Base-by-base conservation (phyloP, 2,113 vertebrate genomes). In the Gymnobelideus leadbeateri region DNA sequence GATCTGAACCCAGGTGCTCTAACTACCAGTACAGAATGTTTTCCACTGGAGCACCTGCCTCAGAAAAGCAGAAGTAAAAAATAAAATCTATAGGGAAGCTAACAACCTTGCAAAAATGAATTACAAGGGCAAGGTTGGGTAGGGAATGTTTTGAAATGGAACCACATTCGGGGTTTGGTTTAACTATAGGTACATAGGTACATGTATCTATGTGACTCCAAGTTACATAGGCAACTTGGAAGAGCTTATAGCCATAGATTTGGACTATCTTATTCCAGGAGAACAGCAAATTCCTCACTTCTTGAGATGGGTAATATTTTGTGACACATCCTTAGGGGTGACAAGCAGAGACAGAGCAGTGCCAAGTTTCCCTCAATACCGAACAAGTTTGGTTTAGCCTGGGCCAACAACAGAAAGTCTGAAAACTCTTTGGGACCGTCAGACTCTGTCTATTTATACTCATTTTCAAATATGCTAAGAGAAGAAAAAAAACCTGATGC, bases 41-140 rank as follows among this genome's bases (percentile, higher is more conserved):
- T 68, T 68, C 57, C 57, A 37, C 57, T 37, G 5, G 43, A n/a
- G 7, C 68, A 77, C 16, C 37, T 77, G 5, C 19, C 19, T 84
- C 91, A 91, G 43, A 91, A 95, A 96, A 89, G 89, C 51, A 91
- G 94, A 96, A 68, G 89, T 49, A 96, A 92, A 61, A 93, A 52
- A 91, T 92, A 25, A 37, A 28, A 90, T 68, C 12, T 51, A 26
- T 89, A n/a, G 91, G 50, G 55, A 61, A 51, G n/a, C 16, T 55
- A 77, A 25, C 46, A 51, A 2, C 23, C 16, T 94, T 94, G 53
- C 46, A 49, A 95, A 91, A 52, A 52, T 84, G 1, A 21, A 14
- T 8, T 6, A 49, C 31, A 46, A 55, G 21, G 19, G 57, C 28
- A 43, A 43, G n/a, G 37, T 21, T 7, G 16, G 37, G 68, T n/a